These are phyloP conservation scores for Drosophila repletoides DNA, from an alignment of 1,140 invertebrate species.

Conservation along the genomic window DNA sequence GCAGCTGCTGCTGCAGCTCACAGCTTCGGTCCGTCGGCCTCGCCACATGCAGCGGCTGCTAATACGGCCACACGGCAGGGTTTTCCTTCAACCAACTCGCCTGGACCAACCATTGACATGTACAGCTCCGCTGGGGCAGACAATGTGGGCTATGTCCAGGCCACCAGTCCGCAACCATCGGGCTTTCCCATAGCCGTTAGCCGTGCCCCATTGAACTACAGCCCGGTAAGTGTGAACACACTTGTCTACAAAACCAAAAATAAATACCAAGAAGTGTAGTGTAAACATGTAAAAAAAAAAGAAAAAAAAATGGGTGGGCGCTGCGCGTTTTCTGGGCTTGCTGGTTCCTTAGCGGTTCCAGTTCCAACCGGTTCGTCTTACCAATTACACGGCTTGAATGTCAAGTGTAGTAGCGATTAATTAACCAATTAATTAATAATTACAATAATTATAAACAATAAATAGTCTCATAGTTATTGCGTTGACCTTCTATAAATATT, in stretches of 20 bases:
- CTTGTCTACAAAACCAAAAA: not conserved
- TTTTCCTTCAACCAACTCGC: slow-evolving; percentile 95
- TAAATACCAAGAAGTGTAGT: not conserved
- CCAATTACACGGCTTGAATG: slow-evolving; percentile 19
- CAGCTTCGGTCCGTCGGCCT: slow-evolving; percentile 86
- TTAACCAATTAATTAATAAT: not conserved
- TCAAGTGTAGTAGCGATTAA: slow-evolving; percentile 2
- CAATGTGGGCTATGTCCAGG: slow-evolving; percentile 95
- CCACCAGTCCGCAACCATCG: slow-evolving; percentile 95
- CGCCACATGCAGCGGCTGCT: slow-evolving; percentile 84
- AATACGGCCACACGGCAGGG: slow-evolving; percentile 87
- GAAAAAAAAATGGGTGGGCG: slow-evolving; percentile 26
- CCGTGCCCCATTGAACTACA: slow-evolving; percentile 94
- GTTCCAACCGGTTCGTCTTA: too few relatives aligned
- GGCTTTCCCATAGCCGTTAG: slow-evolving; percentile 95
- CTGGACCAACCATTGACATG: slow-evolving; percentile 93
- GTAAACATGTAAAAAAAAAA: too few relatives aligned
- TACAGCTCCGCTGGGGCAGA: slow-evolving; percentile 92
- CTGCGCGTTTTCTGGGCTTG: slow-evolving; percentile 23
- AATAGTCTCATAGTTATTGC: slow-evolving; percentile 46
- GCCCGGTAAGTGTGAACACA: slow-evolving; percentile 88
- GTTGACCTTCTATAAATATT: slow-evolving; percentile 68
- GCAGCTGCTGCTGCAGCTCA: slow-evolving; percentile 89
- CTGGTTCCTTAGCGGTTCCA: too few relatives aligned
- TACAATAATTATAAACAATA: not conserved